Evolutionary conservation across 2,888 invertebrate genomes (phyloP), one percentile per base, ranked within the genome.

Genomic region (Panopea generosa): DNA sequence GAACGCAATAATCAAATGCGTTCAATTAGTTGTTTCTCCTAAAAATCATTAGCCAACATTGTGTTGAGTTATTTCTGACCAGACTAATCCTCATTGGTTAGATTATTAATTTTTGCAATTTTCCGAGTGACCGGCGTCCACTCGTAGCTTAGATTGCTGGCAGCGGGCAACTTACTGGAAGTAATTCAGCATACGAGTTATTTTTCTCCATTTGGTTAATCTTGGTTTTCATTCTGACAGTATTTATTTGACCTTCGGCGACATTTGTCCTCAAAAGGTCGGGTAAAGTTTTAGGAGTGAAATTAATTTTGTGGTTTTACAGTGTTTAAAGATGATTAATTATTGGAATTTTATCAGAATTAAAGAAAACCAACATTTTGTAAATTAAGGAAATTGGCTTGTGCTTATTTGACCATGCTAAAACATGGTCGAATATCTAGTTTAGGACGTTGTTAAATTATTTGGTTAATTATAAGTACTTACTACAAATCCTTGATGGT

Each of bases 191-290:
- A 56, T 65, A 69, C 68, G 45, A 55, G 73, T 62, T 66, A 76
- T 76, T 60, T 69, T 70, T 73, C 76, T 76, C 72, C 76, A 76
- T 80, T 76, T 73, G 80, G 76, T 67, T 76, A 55, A 72, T 70
- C 70, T 70, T 53, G 38, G 59, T 62, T 57, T 40, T 67, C 59
- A 50, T 67, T 57, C 57, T 71, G 52, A 55, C 76, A 38, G 47
- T 50, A 53, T 57, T 76, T 61, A 62, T 62, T 49, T 71, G 76
- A 76, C 76, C 76, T 63, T 68, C 56, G 43, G 29, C 59, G 76
- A 71, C 76, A 71, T 45, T 22, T 57, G 66, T 49, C 65, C 49
- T 52, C 22, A 27, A 38, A 45, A 47, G 57, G 50, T 50, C 43
- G 49, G 67, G 62, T 68, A 26, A 24, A 20, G 29, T 62, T 24